These are phyloP conservation scores for Diachrysia chrysitis DNA, from an alignment of 2,888 invertebrate genomes.

Conservation along the genomic window DNA sequence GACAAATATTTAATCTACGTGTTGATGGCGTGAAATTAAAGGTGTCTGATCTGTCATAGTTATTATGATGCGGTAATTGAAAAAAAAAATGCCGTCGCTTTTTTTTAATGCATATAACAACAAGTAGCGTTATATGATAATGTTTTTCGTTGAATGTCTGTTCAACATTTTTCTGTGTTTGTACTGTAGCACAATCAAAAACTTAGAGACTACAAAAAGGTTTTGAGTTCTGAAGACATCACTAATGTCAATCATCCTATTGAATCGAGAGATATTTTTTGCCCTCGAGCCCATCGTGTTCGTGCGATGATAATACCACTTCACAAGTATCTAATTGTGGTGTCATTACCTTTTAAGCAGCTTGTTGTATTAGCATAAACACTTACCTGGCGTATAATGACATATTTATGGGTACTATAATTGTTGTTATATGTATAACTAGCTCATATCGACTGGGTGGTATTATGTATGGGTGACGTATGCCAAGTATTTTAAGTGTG, in stretches of 20 bases:
- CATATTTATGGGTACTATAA: conserved; percentile 38
- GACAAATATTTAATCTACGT: conserved; percentile 65
- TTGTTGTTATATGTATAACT: conserved; percentile 21
- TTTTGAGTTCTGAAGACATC: conserved; percentile 60
- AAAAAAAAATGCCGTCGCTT: conserved; percentile 9
- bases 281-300: conserved; percentile 59
- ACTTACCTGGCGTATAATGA: conserved; percentile 54
- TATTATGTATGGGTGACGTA: conserved; percentile 11
- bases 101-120: conserved; percentile 14
- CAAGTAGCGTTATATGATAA: conserved; percentile 14
- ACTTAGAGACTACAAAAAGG: conserved; percentile 62
- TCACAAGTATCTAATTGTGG: conserved; percentile 67
- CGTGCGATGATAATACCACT: conserved; percentile 69
- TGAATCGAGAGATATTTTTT: conserved; percentile 67
- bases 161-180: conserved; percentile 24
- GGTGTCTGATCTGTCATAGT: conserved; percentile 7
- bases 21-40: conserved; percentile 32
- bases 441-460: conserved; percentile 5
- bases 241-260: conserved; percentile 73
- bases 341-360: conserved; percentile 66
- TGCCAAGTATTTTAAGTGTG: conserved; percentile 33
- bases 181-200: conserved; percentile 49
- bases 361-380: conserved; percentile 68
- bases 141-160: too few species aligned
- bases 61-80: conserved; percentile 2